Conservation (phyloP, 2,113 vertebrate genomes). For the Microtus richardsoni region DNA sequence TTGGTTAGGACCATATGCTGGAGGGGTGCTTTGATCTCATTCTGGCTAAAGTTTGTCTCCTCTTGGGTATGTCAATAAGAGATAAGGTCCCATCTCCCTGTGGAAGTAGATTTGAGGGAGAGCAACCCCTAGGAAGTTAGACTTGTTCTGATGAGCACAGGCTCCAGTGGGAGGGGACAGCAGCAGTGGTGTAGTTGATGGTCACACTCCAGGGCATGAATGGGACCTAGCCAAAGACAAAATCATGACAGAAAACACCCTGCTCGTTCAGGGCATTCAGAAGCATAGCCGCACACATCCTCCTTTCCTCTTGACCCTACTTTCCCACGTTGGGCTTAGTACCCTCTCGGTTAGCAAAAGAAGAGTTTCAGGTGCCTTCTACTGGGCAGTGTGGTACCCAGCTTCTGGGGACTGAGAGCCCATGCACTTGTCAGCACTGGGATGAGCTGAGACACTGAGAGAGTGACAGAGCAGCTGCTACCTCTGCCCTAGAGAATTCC, state of each 20-base stretch:
- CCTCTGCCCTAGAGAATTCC: neutral
- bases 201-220: neutral
- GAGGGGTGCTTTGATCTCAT: slow-evolving; percentile 16
- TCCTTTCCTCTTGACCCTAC: neutral
- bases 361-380: neutral
- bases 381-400: neutral
- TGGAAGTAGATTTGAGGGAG: neutral
- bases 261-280: neutral
- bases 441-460: neutral
- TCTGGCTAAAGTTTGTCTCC: slow-evolving; percentile 12
- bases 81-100: neutral
- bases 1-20: neutral
- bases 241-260: no score
- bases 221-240: neutral
- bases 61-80: neutral
- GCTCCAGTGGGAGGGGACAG: neutral
- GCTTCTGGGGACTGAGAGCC: neutral
- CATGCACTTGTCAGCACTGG: neutral
- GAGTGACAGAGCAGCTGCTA: no score
- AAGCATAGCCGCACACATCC: neutral
- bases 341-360: neutral
- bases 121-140: neutral
- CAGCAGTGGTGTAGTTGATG: neutral
- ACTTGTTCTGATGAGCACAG: neutral
- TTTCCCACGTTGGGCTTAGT: neutral